phyloP scores from a whole-genome alignment of 2,888 invertebrate genomes.

The Lampropteryx suffumata region DNA sequence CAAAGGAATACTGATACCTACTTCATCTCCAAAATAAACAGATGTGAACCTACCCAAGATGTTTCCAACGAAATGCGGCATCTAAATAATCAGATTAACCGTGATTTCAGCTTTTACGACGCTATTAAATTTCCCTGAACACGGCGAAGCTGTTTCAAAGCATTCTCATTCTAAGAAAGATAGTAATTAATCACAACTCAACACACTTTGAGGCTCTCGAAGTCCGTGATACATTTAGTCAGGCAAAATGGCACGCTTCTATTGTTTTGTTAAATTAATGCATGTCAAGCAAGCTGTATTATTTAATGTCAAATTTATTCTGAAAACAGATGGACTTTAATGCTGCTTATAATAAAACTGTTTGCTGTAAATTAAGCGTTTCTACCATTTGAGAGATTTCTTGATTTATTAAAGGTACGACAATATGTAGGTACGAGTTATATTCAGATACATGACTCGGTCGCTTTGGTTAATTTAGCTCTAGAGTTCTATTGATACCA shows the following conservation, averaged over 20 bases:
- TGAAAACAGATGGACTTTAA: not conserved
- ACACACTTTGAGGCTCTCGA: conserved; percentile 6
- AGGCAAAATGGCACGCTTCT: conserved; percentile 59
- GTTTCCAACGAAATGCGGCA: conserved; percentile 24
- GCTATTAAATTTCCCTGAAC: conserved; percentile 35
- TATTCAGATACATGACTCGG: too few relatives aligned
- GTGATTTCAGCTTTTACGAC: conserved; percentile 34
- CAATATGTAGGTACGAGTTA: too few relatives aligned
- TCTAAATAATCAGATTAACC: conserved; percentile 35
- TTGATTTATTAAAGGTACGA: too few relatives aligned
- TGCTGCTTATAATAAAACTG: too few relatives aligned
- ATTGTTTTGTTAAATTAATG: conserved; percentile 73
- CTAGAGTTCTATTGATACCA: too few relatives aligned
- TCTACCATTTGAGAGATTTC: too few relatives aligned
- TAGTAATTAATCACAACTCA: conserved; percentile 20
- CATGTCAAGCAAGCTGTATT: conserved; percentile 61
- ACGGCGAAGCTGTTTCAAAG: conserved; percentile 31
- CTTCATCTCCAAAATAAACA: conserved; percentile 4
- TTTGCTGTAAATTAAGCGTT: too few relatives aligned
- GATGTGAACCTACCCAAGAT: conserved; percentile 27
- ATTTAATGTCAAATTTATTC: conserved; percentile 56
- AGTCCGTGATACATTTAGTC: conserved; percentile 38
- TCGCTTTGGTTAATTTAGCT: too few relatives aligned
- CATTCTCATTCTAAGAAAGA: conserved; percentile 27
- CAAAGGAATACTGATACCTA: not conserved